Base-by-base conservation (phyloP, 30 jellyfish, hydroid and myxozoan species). In the Nemopilema nomurai region DNA sequence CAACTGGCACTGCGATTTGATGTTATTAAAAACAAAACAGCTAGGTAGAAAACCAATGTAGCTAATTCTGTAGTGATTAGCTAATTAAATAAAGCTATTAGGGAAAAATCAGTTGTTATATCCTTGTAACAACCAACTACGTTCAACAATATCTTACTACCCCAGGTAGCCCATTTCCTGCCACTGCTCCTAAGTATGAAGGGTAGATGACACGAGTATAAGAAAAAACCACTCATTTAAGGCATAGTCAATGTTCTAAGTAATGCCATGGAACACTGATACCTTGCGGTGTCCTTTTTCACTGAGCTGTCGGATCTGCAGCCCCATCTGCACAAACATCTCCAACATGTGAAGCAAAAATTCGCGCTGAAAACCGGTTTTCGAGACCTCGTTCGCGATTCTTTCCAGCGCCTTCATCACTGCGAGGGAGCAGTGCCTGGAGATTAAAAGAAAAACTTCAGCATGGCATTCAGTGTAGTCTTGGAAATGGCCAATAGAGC, bases 291-390 rank as follows among this genome's bases (percentile, higher is more conserved):
- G 96, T 24, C 92, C 90, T 51, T 67, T 88, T 49, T 93, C 98
- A 52, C 98, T 93, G n/a, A 93, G 80, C 63, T 66, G 92, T 32
- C 98, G 71, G 9, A 89, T 93, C 69, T 93, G 97, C 88, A 93
- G 82, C 0, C 98, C 98, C 87, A 84, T 75, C 66, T 93, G 98
- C 28, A 93, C 97, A 80, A 93, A 93, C 88, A 93, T 83, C 50
- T 93, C 98, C 87, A 93, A 66, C 80, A 93, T 32, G 62, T 80
- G 97, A 16, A 88, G 83, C 31, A 93, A 82, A 62, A 83, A 93
- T 27, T 88, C 97, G 41, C 91, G 75, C 57, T 82, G 81, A 20
- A 62, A 21, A 17, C 80, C 51, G 20, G 90, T 68, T n/a, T 72
- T 62, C 0, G 74, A 49, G 79, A 93, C 77, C 20, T 81, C 29